Percentiles rank a stretch among this genome's conserved stretches.
Conservation (phyloP, 2,888 invertebrate genomes). For the Morpho deidamia region DNA sequence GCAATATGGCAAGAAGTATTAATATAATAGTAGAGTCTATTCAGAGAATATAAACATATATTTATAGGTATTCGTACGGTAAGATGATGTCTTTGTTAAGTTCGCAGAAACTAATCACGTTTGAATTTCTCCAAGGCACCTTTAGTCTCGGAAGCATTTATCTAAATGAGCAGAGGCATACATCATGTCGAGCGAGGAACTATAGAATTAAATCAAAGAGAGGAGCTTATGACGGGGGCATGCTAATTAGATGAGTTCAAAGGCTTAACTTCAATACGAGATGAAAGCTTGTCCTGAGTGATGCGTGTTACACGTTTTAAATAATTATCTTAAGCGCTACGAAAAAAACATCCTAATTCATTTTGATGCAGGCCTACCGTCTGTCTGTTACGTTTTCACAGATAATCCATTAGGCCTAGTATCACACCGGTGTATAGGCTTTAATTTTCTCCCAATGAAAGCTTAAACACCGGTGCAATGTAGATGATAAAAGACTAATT, state of each 20-base stretch:
- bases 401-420: too few species aligned
- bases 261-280: slow-evolving; percentile 2
- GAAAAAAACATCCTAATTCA: not conserved
- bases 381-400: not conserved
- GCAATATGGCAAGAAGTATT: too few species aligned
- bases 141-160: slow-evolving; percentile 11
- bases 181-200: slow-evolving; percentile 15
- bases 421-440: too few species aligned
- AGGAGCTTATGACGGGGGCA: slow-evolving; percentile 14
- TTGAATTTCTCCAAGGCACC: slow-evolving; percentile 7
- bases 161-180: slow-evolving; percentile 8
- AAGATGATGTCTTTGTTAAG: slow-evolving; percentile 4
- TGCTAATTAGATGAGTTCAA: slow-evolving; percentile 21
- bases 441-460: too few species aligned
- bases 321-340: not conserved
- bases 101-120: slow-evolving; percentile 9
- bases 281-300: slow-evolving; percentile 2
- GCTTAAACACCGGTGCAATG: too few species aligned
- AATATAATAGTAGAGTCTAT: not conserved
- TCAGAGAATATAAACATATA: not conserved
- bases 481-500: not conserved
- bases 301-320: not conserved
- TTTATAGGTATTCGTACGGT: not conserved
- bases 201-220: slow-evolving; percentile 21
- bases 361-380: not conserved